Conservation (phyloP, 2,113 vertebrate species). For the Pogonocichla stellata region DNA sequence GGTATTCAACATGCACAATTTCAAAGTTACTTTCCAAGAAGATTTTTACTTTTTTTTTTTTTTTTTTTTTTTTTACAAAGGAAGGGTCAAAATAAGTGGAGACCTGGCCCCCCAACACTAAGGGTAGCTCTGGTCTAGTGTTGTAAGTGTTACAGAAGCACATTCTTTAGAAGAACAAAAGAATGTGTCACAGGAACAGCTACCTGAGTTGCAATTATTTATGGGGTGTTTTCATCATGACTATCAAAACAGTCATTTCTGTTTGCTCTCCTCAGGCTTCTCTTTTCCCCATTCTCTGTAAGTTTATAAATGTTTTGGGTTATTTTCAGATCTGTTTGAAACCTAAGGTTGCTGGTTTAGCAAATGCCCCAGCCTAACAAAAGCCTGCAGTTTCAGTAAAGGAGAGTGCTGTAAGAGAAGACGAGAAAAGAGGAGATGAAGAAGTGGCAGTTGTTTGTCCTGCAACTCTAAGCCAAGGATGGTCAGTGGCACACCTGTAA, state of each 20-base stretch:
- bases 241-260: background rate
- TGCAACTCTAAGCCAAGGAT: background rate
- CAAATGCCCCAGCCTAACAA: background rate
- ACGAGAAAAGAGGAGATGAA: background rate
- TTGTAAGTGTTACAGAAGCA: background rate
- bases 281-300: background rate
- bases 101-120: background rate
- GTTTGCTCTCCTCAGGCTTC: background rate
- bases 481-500: background rate
- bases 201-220: background rate
- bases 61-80: background rate
- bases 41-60: background rate
- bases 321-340: background rate
- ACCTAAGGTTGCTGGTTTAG: background rate
- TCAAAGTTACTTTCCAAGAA: background rate
- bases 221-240: background rate
- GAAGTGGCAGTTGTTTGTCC: background rate
- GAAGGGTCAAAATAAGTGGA: background rate
- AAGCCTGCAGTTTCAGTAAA: background rate
- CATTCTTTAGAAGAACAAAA: background rate
- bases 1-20: background rate
- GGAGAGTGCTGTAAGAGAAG: background rate
- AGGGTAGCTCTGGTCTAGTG: background rate
- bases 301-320: background rate
- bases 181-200: background rate